A percentile compares a stretch with the other conserved stretches of the same genome.
These are phyloP conservation scores for Germaria angustata DNA, from an alignment of 2,888 invertebrate species.

Conservation along the genomic window DNA sequence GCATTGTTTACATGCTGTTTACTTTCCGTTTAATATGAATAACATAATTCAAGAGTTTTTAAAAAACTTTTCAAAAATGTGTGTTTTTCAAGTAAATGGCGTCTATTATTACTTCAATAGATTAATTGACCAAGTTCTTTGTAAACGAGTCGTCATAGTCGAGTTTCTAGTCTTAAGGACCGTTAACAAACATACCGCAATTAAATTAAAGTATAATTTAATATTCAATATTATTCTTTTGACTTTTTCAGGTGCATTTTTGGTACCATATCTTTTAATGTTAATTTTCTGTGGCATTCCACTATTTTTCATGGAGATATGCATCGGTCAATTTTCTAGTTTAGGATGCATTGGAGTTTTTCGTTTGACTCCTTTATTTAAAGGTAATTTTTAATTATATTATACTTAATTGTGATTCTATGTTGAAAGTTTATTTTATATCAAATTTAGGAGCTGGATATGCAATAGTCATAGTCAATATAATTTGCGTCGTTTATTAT, in stretches of 20 bases:
- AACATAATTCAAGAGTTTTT: too few relatives aligned
- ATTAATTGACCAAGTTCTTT: too few relatives aligned
- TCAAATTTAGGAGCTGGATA: constrained; percentile 88
- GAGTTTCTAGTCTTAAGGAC: too few relatives aligned
- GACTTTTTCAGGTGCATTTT: constrained; percentile 85
- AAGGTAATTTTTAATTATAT: constrained; percentile 83
- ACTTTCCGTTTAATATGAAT: too few relatives aligned
- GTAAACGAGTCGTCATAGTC: too few relatives aligned
- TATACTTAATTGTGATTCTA: not conserved
- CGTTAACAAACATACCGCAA: too few relatives aligned
- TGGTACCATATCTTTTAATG: constrained; percentile 92
- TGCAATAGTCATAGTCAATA: constrained; percentile 89
- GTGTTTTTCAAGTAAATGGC: too few relatives aligned
- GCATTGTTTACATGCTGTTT: too few relatives aligned
- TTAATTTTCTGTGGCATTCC: constrained; percentile 91
- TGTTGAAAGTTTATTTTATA: constrained; percentile 65
- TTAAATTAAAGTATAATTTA: too few relatives aligned
- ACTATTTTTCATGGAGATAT: constrained; percentile 92
- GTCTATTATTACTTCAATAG: too few relatives aligned
- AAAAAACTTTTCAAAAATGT: too few relatives aligned
- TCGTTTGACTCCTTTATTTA: constrained; percentile 90
- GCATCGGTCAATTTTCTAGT: constrained; percentile 91
- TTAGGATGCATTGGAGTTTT: constrained; percentile 91
- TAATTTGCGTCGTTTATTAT: constrained; percentile 91
- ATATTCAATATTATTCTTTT: too few relatives aligned